A percentile compares a stretch with the other conserved stretches of the same genome.
Conservation (phyloP, 2,888 invertebrate genomes). For the Watsonalla cultraria region DNA sequence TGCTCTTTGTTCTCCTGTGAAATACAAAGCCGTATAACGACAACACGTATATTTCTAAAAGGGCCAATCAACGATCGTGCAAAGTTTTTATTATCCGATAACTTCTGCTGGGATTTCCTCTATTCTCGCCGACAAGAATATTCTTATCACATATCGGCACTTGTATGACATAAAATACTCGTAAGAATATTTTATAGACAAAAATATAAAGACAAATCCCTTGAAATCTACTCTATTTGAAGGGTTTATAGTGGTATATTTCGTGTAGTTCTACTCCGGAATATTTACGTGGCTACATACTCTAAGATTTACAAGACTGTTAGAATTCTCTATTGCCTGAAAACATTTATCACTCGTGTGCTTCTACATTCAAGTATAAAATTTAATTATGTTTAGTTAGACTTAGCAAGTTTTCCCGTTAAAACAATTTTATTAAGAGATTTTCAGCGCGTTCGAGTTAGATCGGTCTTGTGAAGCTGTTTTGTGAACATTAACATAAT, state of each 20-base stretch:
- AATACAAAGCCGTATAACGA: not conserved
- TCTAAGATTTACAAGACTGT: no score
- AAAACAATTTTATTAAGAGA: constrained; percentile 40
- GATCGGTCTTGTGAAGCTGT: constrained; percentile 39
- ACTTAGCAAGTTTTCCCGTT: constrained; percentile 9
- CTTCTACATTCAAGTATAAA: no score
- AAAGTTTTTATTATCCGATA: not conserved
- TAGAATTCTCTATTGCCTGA: no score
- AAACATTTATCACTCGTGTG: no score
- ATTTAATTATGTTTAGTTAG: no score
- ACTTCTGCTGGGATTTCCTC: not conserved
- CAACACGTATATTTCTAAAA: not conserved
- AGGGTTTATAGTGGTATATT: no score
- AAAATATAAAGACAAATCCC: not conserved
- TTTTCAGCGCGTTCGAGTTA: constrained; percentile 24
- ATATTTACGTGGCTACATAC: no score
- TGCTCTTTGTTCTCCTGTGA: no score
- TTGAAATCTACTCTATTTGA: not conserved
- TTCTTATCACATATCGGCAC: not conserved
- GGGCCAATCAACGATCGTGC: not conserved
- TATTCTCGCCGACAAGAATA: not conserved
- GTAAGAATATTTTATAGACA: not conserved
- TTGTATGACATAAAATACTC: no score
- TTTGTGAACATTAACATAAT: constrained; percentile 53
- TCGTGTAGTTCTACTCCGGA: no score